phyloP scores from a whole-genome alignment of 2,113 vertebrate species.

The Tachuris rubrigastra region DNA sequence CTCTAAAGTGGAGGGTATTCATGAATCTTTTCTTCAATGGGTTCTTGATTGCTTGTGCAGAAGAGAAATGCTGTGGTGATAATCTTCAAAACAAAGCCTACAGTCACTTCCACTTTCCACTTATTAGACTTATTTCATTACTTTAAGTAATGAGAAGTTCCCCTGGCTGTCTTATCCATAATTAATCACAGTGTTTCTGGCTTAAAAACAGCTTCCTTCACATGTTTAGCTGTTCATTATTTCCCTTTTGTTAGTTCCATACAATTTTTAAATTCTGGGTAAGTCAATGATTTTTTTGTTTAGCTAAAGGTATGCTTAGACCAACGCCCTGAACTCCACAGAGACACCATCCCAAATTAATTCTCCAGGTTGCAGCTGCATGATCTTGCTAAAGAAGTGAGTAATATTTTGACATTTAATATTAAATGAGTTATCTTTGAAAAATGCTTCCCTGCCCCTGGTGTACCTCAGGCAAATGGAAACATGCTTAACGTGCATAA shows the following conservation, averaged over 20 bases:
- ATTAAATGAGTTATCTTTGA: conserved; percentile 77
- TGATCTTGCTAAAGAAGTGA: conserved; percentile 74
- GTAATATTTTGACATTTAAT: conserved; percentile 79
- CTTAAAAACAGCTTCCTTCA: conserved; percentile 58
- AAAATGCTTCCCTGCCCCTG: conserved; percentile 76
- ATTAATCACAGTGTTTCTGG: conserved; percentile 64
- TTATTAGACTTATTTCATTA: conserved; percentile 33
- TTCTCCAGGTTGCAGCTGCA: conserved; percentile 74
- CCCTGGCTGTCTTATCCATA: conserved; percentile 61
- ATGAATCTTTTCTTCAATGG: background rate
- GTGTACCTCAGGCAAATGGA: conserved; percentile 71
- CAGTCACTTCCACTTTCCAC: conserved; percentile 22
- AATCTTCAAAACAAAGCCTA: conserved; percentile 35
- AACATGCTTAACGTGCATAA: conserved; percentile 75
- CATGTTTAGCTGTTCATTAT: conserved; percentile 56
- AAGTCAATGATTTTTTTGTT: conserved; percentile 60
- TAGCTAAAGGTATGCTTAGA: conserved; percentile 61
- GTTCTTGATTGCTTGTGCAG: conserved; percentile 41
- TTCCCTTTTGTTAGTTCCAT: conserved; percentile 48
- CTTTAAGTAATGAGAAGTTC: conserved; percentile 48
- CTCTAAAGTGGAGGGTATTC: background rate
- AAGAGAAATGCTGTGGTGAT: conserved; percentile 32
- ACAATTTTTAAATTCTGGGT: conserved; percentile 46
- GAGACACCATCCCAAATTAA: conserved; percentile 70
- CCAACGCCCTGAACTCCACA: conserved; percentile 65